phyloP scores from a whole-genome alignment of 2,888 invertebrate species.

The Sesia apiformis region DNA sequence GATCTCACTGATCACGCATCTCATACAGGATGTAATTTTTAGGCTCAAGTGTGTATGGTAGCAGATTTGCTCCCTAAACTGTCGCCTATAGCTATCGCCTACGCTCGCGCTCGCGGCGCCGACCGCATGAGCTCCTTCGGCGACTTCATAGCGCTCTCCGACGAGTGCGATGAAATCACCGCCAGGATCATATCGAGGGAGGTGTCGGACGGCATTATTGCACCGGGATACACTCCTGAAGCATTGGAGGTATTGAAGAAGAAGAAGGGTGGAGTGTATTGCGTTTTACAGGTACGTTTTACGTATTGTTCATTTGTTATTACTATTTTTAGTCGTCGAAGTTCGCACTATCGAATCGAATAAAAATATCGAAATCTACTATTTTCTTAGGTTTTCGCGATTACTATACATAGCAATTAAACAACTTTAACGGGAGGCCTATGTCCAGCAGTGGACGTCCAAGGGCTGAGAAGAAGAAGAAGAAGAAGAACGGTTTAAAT shows the following conservation, averaged over 20 bases:
- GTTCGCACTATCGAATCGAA: no score
- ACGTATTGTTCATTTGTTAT: no score
- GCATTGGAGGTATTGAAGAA: slow-evolving; percentile 91
- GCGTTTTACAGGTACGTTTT: slow-evolving; percentile 81
- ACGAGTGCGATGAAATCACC: slow-evolving; percentile 90
- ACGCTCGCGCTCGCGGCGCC: slow-evolving; percentile 96
- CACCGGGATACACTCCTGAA: slow-evolving; percentile 89
- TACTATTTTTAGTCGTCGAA: no score
- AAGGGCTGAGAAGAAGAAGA: no score
- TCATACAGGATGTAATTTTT: no score
- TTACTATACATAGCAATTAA: no score
- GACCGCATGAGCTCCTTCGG: slow-evolving; percentile 99
- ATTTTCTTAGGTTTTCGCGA: no score
- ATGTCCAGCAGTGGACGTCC: no score
- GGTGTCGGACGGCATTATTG: slow-evolving; percentile 99
- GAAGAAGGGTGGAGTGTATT: slow-evolving; percentile 96
- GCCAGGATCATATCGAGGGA: slow-evolving; percentile 94
- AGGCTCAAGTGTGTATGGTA: slow-evolving; percentile 95
- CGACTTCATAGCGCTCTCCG: slow-evolving; percentile 96
- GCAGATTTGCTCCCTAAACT: slow-evolving; percentile 84
- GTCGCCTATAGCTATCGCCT: slow-evolving; percentile 90
- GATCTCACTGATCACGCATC: no score
- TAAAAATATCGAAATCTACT: no score
- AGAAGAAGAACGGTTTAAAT: no score
- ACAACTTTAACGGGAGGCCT: no score